Percentiles rank a stretch among this genome's conserved stretches.
Conservation (phyloP, 2,113 vertebrate species). For the Shinisaurus crocodilurus region DNA sequence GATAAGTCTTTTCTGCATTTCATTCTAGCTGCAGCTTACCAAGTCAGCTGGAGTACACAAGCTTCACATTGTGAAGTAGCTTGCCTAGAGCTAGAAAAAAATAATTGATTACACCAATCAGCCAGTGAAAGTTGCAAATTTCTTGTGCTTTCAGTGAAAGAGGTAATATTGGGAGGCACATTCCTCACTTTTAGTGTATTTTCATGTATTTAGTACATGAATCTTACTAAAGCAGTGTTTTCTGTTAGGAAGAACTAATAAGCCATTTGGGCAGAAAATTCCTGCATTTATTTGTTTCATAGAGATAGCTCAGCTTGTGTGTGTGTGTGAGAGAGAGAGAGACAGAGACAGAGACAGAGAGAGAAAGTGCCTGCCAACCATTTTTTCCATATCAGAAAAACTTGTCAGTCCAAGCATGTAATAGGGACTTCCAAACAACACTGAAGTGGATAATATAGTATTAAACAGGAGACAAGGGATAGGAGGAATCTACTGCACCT, state of each 20-base stretch:
- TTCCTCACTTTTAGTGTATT: not conserved
- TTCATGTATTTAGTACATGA: not conserved
- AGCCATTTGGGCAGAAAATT: not conserved
- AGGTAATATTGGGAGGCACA: not conserved
- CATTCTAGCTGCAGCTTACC: not conserved
- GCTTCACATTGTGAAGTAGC: not conserved
- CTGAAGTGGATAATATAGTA: not conserved
- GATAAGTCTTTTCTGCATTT: not conserved
- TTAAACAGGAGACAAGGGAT: not conserved
- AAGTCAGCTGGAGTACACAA: not conserved
- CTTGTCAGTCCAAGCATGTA: not conserved
- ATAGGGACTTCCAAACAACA: not conserved
- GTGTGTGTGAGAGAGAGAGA: not conserved
- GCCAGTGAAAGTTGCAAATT: not conserved
- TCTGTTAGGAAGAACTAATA: not conserved
- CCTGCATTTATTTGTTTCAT: not conserved
- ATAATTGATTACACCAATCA: not conserved
- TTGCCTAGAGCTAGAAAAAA: not conserved
- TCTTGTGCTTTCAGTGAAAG: not conserved
- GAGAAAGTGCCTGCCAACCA: no score
- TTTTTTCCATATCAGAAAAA: not conserved
- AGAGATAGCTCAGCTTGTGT: not conserved
- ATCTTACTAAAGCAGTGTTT: not conserved
- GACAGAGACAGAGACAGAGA: no score
- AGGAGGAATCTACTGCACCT: no score